These are phyloP conservation scores for Syngnathus rostellatus DNA, from an alignment of 2,797 vertebrate genomes.

Conservation along the genomic window DNA sequence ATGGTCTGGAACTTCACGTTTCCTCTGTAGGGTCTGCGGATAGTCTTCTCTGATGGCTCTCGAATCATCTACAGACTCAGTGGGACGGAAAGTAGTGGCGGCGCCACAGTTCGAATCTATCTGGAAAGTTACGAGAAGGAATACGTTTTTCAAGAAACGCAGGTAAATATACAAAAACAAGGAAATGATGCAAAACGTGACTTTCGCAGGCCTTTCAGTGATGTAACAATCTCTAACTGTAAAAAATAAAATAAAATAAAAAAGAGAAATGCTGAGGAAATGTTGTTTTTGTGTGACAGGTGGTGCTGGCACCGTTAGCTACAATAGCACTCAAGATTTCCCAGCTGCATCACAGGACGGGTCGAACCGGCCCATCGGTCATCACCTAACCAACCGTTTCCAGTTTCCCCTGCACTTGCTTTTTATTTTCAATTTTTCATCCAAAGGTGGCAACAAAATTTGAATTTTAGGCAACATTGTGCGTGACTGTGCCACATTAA, in stretches of 20 bases:
- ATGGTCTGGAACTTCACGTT: not conserved
- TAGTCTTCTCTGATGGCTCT: conserved; percentile 90
- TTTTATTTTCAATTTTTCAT: conserved; percentile 30
- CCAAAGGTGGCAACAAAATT: conserved; percentile 16
- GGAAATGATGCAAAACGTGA: too few relatives aligned
- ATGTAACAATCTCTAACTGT: too few relatives aligned
- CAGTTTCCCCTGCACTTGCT: conserved; percentile 2
- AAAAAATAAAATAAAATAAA: too few relatives aligned
- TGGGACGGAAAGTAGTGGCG: conserved; percentile 75
- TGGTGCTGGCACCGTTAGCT: conserved; percentile 85
- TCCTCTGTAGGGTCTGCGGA: conserved; percentile 77
- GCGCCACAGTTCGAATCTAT: conserved; percentile 88
- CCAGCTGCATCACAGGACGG: conserved; percentile 81
- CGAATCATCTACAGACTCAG: conserved; percentile 91
- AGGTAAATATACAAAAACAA: conserved; percentile 61
- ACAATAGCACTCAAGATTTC: conserved; percentile 89
- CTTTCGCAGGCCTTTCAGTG: too few relatives aligned
- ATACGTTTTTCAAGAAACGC: conserved; percentile 79
- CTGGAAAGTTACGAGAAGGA: conserved; percentile 91
- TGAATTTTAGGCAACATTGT: conserved; percentile 13
- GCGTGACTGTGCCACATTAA: conserved; percentile 36
- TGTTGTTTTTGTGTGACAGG: conserved; percentile 60
- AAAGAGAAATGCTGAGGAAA: too few relatives aligned
- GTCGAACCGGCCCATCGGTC: conserved; percentile 80
- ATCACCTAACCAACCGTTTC: conserved; percentile 73